Percentiles rank a stretch among this genome's conserved stretches.
phyloP scores from a whole-genome alignment of 2,113 vertebrate genomes.

The Notiomystis cincta region DNA sequence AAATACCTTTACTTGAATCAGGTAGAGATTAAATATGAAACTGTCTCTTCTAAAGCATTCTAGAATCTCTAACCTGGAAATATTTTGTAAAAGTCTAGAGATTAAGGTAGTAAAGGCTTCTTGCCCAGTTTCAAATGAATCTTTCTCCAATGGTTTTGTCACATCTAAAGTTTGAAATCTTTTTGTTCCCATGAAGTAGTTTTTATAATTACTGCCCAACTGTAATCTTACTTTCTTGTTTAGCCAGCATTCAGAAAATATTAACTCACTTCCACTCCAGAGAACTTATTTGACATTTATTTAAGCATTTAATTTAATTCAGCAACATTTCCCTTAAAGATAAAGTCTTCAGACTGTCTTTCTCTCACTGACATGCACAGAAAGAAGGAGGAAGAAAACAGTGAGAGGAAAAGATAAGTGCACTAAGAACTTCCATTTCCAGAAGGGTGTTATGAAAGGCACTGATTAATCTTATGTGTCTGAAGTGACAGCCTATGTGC shows the following conservation, averaged over 20 bases:
- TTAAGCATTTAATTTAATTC: conserved; percentile 46
- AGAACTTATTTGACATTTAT: conserved; percentile 34
- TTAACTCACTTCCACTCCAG: conserved; percentile 10
- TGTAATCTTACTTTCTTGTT: not conserved
- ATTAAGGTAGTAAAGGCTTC: not conserved
- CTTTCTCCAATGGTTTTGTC: not conserved
- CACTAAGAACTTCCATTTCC: not conserved
- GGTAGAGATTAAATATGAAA: not conserved
- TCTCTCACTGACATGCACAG: not conserved
- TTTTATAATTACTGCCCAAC: not conserved
- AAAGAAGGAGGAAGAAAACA: not conserved
- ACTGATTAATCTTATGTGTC: not conserved
- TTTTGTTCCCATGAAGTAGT: not conserved
- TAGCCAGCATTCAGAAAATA: conserved; percentile 12
- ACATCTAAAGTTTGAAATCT: not conserved
- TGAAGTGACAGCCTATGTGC: conserved; percentile 3
- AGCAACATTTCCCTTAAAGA: conserved; percentile 10
- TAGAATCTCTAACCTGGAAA: not conserved
- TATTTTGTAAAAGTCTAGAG: not conserved
- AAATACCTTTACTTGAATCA: not conserved
- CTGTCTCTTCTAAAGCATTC: not conserved
- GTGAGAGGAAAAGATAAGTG: conserved; percentile 16
- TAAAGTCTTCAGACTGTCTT: not conserved
- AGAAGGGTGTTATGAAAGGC: not conserved
- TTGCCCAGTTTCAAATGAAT: not conserved